These are phyloP conservation scores for Zosterops japonicus DNA, from an alignment of 2,113 vertebrate genomes.

Conservation along the genomic window DNA sequence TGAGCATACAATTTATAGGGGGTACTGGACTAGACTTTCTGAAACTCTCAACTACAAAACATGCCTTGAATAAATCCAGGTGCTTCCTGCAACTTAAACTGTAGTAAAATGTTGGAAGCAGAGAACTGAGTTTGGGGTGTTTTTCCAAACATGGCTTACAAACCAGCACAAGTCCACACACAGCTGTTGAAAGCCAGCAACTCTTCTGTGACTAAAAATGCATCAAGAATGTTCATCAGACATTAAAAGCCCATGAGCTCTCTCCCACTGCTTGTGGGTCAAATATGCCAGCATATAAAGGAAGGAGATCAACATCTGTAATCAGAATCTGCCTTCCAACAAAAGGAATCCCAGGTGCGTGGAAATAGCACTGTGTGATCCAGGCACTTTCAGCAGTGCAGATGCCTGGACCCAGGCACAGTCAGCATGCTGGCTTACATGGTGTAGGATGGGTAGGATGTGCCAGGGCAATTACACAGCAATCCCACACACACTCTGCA, in stretches of 20 bases:
- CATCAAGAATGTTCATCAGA: not conserved
- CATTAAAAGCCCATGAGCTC: not conserved
- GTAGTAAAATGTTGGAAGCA: not conserved
- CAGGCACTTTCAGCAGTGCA: not conserved
- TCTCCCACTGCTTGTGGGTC: not conserved
- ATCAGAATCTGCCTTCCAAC: not conserved
- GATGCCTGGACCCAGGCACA: rapidly evolving
- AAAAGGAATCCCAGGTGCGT: not conserved
- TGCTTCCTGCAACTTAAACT: not conserved
- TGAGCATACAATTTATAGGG: not conserved
- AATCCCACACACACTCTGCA: not conserved
- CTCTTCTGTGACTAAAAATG: not conserved
- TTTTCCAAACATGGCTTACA: not conserved
- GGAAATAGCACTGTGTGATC: not conserved
- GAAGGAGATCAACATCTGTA: not conserved
- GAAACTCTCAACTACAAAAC: not conserved
- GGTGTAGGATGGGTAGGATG: rapidly evolving
- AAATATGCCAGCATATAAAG: not conserved
- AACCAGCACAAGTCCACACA: not conserved
- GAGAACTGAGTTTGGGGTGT: not conserved
- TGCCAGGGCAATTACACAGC: not conserved
- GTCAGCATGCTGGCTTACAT: rapidly evolving
- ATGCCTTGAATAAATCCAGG: not conserved
- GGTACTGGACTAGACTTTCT: not conserved
- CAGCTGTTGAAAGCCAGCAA: not conserved